These are phyloP conservation scores for Galerucella pusilla DNA, from an alignment of 2,888 invertebrate genomes.

Conservation along the genomic window DNA sequence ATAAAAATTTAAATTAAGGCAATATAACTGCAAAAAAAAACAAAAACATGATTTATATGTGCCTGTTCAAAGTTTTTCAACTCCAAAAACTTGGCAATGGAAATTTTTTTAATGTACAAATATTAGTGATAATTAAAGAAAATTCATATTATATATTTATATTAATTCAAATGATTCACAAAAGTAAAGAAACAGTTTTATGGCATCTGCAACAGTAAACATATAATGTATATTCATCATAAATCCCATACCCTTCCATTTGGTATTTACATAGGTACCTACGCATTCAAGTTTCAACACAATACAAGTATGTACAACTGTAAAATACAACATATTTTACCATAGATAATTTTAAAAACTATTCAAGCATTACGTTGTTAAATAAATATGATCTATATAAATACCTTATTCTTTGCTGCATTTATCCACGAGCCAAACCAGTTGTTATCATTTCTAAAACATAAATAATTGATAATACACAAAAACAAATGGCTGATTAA, in stretches of 20 bases:
- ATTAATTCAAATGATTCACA: no score
- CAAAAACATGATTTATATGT: no score
- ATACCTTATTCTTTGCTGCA: constrained; percentile 64
- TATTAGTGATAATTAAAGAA: no score
- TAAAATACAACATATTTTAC: background rate
- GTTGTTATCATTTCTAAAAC: constrained; percentile 56
- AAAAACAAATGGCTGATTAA: constrained; percentile 21
- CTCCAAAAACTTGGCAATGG: no score
- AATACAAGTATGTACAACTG: background rate
- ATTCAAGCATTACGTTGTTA: background rate
- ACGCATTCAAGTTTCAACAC: background rate
- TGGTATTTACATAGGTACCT: background rate
- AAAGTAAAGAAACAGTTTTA: no score
- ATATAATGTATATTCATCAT: background rate
- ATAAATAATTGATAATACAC: constrained; percentile 33
- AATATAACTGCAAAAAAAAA: no score
- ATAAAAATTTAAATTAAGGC: no score
- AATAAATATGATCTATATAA: constrained; percentile 16
- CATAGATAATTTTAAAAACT: background rate
- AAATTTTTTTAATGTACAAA: no score
- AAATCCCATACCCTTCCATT: background rate
- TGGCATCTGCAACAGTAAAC: no score
- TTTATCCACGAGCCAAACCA: constrained; percentile 65
- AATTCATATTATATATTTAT: no score
- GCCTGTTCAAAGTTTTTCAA: no score